Evolutionary conservation across 2,797 vertebrate species (phyloP).

Genomic region (Chelon auratus): DNA sequence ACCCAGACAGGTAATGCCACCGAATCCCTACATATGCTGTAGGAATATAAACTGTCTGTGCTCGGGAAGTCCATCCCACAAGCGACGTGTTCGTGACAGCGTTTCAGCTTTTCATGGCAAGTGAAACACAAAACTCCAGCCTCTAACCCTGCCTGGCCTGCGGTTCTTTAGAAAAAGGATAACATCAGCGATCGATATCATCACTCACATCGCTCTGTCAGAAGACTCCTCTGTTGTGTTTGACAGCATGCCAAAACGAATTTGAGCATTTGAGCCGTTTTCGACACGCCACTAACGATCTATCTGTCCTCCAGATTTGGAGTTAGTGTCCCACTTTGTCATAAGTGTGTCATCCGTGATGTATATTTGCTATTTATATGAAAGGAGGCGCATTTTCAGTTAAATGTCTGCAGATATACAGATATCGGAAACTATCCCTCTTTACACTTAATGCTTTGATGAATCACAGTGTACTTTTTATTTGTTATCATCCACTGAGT

Average conservation of each 20-base stretch:
- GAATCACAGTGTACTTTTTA: not conserved
- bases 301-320: not conserved
- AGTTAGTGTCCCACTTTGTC: conserved; percentile 8
- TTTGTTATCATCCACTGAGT: not conserved
- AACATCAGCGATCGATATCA: not conserved
- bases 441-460: not conserved
- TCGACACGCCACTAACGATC: not conserved
- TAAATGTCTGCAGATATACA: not conserved
- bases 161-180: conserved; percentile 13
- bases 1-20: conserved; percentile 1
- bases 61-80: conserved; percentile 6
- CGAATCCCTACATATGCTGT: not conserved
- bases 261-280: conserved; percentile 1
- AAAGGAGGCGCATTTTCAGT: not conserved
- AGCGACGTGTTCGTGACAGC: conserved; percentile 21
- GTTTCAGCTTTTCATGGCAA: conserved; percentile 29
- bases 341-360: conserved; percentile 17
- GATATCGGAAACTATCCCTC: too few species aligned
- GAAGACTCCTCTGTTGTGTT: not conserved
- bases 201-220: not conserved
- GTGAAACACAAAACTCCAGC: not conserved
- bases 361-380: not conserved
- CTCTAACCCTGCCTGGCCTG: conserved; percentile 9
- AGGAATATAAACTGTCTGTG: conserved; percentile 5
- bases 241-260: not conserved